Percentiles rank a stretch among this genome's conserved stretches.
These are phyloP conservation scores for Gymnodraco acuticeps DNA, from an alignment of 2,797 vertebrate genomes.

Conservation along the genomic window DNA sequence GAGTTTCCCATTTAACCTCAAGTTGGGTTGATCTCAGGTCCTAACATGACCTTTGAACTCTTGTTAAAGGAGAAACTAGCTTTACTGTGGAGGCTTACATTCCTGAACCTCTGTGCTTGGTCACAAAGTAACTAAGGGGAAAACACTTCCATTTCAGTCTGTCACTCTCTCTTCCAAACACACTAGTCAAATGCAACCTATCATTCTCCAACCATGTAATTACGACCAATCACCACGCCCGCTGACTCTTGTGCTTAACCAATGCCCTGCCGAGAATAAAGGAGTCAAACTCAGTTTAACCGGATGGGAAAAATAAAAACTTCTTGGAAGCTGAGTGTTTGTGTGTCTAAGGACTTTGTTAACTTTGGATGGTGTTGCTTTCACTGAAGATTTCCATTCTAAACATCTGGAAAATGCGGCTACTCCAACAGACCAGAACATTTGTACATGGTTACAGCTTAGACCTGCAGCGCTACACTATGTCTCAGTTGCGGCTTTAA, in stretches of 20 bases:
- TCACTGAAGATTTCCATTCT: constrained; percentile 55
- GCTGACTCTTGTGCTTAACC: constrained; percentile 20
- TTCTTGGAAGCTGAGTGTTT: constrained; percentile 59
- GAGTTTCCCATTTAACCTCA: constrained; percentile 40
- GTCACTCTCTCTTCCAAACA: constrained; percentile 30
- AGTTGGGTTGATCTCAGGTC: constrained; percentile 38
- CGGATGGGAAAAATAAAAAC: constrained; percentile 33
- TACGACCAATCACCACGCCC: constrained; percentile 44
- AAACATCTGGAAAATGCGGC: constrained; percentile 76
- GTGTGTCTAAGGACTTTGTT: constrained; percentile 64
- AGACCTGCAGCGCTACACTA: constrained; percentile 7
- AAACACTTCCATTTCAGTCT: constrained; percentile 23
- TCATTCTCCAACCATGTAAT: constrained; percentile 40
- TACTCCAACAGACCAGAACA: constrained; percentile 55
- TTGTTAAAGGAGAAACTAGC: constrained; percentile 38
- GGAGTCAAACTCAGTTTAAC: constrained; percentile 38
- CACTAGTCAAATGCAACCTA: constrained; percentile 23
- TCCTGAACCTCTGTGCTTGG: constrained; percentile 30
- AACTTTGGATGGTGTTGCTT: constrained; percentile 61
- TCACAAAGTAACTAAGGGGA: constrained; percentile 11
- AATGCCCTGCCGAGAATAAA: constrained; percentile 26
- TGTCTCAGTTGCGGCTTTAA: constrained; percentile 10
- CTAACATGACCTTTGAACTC: constrained; percentile 55
- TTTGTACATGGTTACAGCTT: constrained; percentile 34
- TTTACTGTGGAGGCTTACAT: constrained; percentile 18